These are phyloP conservation scores for Meloe dianella DNA, from an alignment of 2,888 invertebrate genomes.

Conservation along the genomic window DNA sequence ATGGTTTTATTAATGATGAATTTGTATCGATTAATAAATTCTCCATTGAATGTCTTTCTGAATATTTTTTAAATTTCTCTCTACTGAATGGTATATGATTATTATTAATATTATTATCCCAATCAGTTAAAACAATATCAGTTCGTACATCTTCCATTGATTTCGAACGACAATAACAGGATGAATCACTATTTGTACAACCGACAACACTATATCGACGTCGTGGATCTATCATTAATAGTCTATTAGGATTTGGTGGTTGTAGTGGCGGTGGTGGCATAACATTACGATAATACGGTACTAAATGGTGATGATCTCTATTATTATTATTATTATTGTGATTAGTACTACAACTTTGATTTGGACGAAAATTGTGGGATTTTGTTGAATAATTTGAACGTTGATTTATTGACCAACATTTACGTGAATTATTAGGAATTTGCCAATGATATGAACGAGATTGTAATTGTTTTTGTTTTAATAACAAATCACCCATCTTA, in stretches of 20 bases:
- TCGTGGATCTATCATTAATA: slow-evolving; percentile 53
- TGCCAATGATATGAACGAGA: slow-evolving; percentile 59
- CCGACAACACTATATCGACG: slow-evolving; percentile 38
- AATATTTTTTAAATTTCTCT: slow-evolving; percentile 48
- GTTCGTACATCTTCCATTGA: slow-evolving; percentile 77
- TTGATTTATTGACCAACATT: slow-evolving; percentile 64
- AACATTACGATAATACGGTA: slow-evolving; percentile 72
- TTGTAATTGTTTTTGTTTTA: slow-evolving; percentile 68
- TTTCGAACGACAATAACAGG: slow-evolving; percentile 71
- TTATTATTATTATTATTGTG: slow-evolving; percentile 55
- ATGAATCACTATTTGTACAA: slow-evolving; percentile 44
- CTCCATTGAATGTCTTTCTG: slow-evolving; percentile 74
- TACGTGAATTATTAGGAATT: slow-evolving; percentile 55
- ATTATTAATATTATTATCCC: slow-evolving; percentile 62
- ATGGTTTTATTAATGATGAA: slow-evolving; percentile 58
- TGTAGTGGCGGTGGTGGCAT: slow-evolving; percentile 71
- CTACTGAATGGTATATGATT: slow-evolving; percentile 60
- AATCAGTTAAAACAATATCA: slow-evolving; percentile 63
- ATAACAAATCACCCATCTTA: slow-evolving; percentile 66
- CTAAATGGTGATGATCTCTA: slow-evolving; percentile 68
- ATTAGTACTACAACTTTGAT: slow-evolving; percentile 56
- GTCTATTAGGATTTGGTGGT: slow-evolving; percentile 52
- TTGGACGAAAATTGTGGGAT: slow-evolving; percentile 53
- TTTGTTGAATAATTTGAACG: slow-evolving; percentile 55
- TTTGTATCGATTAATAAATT: slow-evolving; percentile 67